Evolutionary conservation across 2,797 vertebrate species (phyloP).

Genomic region (Eulemur albifrons): DNA sequence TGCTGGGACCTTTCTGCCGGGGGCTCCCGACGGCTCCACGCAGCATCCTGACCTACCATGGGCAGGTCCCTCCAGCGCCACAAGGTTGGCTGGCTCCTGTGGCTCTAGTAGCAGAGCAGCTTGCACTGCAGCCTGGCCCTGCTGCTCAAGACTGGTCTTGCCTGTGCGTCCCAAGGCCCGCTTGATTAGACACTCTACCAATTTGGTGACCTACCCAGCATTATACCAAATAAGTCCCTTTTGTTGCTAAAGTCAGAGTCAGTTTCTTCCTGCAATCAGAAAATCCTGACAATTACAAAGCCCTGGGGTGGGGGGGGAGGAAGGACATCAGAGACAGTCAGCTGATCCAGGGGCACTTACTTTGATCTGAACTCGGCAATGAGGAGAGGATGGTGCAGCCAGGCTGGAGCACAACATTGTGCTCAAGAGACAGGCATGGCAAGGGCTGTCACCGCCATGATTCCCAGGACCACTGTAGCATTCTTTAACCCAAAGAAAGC

Average conservation of each 20-base stretch:
- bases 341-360: not conserved
- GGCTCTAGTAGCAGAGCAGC: not conserved
- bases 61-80: not conserved
- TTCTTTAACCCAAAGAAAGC: not conserved
- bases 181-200: not conserved
- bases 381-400: not conserved
- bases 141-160: not conserved
- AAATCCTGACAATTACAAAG: not conserved
- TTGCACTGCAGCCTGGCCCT: not conserved
- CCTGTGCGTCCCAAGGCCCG: not conserved
- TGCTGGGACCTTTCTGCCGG: not conserved
- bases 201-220: not conserved
- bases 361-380: not conserved
- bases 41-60: not conserved
- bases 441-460: not conserved
- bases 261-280: not conserved
- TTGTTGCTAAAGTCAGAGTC: not conserved
- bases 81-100: not conserved
- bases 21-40: not conserved
- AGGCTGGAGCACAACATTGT: not conserved
- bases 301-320: not conserved
- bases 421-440: not conserved
- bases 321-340: not conserved
- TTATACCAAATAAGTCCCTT: not conserved
- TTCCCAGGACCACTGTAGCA: not conserved